Evolutionary conservation across 2,113 vertebrate species (phyloP), one percentile per base, ranked within the genome.

Genomic region (Anolis carolinensis): DNA sequence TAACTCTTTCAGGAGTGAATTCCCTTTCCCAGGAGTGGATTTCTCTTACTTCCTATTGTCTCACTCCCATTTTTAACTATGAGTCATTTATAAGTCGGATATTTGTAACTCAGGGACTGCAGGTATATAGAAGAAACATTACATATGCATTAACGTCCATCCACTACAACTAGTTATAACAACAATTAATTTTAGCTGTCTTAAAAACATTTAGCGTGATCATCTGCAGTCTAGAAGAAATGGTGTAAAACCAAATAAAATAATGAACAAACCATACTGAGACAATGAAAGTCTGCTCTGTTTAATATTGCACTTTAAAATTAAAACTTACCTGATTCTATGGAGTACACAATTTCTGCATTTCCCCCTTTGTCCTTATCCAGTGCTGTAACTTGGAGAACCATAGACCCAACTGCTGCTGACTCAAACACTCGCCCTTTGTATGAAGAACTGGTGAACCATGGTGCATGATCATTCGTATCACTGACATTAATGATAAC

Each of bases 351-450:
- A 63, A 99, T 94, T 94, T 99, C 97, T 10, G 98, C 98, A 63
- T 99, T 99, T 77, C 92, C 89, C 27, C 98, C 98, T 92, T 97
- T 98, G 96, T 99, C 99, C 93, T 97, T 99, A 95, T 99, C 99
- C 68, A 98, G 94, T 27, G 98, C 98, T 5, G 97, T 97, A 88
- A 99, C 96, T 92, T 99, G 98, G 30, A 99, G 93, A 1, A 99
- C 97, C 0, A 97, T 97, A 0, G 99, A 98, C 85, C 98, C 98
- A 0, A 98, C 9, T 1, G 98, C 97, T 4, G 98, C 97, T 0
- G 99, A 99, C 74, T 99, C 99, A 18, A 97, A 98, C 0, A 98
- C 98, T 2, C 96, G 96, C 1, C 97, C 98, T n/a, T 96, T 94
- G 2, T 98, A 98, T 7, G 97, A 97, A 13, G 97, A 92, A 85